These are phyloP conservation scores for Thaleichthys pacificus DNA, from an alignment of 2,797 vertebrate genomes.

Conservation along the genomic window DNA sequence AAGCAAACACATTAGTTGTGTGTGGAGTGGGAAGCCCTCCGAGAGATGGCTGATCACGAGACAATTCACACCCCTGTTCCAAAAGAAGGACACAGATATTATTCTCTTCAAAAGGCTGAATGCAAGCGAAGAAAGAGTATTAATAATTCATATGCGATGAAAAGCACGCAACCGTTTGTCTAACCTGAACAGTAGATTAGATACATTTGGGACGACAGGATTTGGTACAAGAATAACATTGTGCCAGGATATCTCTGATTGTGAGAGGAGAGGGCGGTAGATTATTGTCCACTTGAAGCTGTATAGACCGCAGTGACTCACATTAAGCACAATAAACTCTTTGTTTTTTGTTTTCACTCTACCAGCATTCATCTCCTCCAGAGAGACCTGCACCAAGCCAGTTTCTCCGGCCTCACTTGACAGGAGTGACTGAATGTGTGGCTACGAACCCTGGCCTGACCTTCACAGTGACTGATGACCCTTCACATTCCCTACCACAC, in stretches of 20 bases:
- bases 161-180: no score
- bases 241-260: no score
- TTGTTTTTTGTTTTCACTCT: background rate
- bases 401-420: background rate
- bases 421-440: background rate
- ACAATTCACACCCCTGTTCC: background rate
- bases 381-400: no score
- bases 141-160: no score
- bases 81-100: background rate
- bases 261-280: no score
- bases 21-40: background rate
- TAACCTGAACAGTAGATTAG: no score
- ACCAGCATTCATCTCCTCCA: no score
- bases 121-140: background rate
- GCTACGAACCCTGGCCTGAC: background rate
- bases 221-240: no score
- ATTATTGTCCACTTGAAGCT: background rate
- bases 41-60: background rate
- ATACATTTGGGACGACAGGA: no score
- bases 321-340: background rate
- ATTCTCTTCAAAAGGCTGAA: background rate
- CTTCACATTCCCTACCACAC: background rate
- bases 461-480: background rate
- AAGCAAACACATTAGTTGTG: background rate
- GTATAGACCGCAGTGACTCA: background rate